Evolutionary conservation across 2,888 invertebrate species (phyloP).

Genomic region (Perizoma affinitatum): DNA sequence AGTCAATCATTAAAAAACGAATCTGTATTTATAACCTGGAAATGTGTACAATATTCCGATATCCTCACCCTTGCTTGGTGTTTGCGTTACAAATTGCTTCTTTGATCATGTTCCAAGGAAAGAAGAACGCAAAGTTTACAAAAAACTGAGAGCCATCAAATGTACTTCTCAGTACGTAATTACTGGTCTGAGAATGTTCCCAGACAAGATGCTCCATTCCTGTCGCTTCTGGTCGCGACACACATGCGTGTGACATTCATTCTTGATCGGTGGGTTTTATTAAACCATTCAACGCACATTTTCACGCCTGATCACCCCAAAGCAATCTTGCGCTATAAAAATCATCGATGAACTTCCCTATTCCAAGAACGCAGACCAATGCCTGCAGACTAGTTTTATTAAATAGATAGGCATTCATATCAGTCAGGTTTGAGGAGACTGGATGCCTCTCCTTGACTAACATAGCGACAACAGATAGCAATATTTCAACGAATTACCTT

Average conservation of each 20-base stretch:
- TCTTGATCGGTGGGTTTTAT: not conserved
- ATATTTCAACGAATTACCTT: constrained; percentile 26
- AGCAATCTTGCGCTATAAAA: not conserved
- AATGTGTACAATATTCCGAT: too few species aligned
- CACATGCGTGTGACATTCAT: not conserved
- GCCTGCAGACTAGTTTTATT: constrained; percentile 5
- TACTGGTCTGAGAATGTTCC: not conserved
- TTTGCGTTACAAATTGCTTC: too few species aligned
- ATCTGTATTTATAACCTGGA: too few species aligned
- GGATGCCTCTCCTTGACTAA: constrained; percentile 15
- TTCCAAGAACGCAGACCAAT: constrained; percentile 18
- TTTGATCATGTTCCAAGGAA: too few species aligned
- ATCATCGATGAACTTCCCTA: constrained; percentile 9
- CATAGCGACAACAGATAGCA: not conserved
- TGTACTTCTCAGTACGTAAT: constrained; percentile 3
- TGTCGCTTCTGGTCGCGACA: too few species aligned
- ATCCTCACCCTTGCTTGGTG: too few species aligned
- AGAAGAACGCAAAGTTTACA: too few species aligned
- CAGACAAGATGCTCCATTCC: too few species aligned
- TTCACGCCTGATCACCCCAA: not conserved
- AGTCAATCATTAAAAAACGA: too few species aligned
- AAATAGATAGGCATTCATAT: not conserved
- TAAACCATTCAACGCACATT: too few species aligned
- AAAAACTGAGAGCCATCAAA: not conserved
- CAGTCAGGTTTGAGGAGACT: constrained; percentile 33